Conservation (phyloP, 2,797 vertebrate genomes). For the Amniataba percoides region DNA sequence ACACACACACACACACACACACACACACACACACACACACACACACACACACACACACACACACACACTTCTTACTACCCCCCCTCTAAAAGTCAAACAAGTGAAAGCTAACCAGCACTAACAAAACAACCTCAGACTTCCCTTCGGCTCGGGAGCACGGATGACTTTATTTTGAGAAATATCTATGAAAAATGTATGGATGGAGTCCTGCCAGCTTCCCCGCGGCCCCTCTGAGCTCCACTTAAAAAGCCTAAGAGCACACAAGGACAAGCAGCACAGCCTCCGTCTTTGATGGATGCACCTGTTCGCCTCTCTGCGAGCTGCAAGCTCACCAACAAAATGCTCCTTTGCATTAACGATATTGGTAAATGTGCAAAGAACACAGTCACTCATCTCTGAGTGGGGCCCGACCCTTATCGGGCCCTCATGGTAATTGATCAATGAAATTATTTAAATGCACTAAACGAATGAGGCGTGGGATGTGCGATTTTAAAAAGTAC, state of each 20-base stretch:
- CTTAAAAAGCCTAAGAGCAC: conserved; percentile 65
- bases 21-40: conserved; percentile 24
- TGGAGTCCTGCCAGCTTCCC: conserved; percentile 58
- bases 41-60: conserved; percentile 19
- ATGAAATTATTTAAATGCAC: conserved; percentile 22
- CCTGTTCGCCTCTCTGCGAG: conserved; percentile 30
- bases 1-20: conserved; percentile 29
- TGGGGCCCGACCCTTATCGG: not conserved
- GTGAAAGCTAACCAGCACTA: conserved; percentile 25
- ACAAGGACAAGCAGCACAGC: conserved; percentile 60
- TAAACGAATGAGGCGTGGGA: not conserved
- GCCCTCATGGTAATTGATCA: conserved; percentile 5
- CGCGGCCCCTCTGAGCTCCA: conserved; percentile 51
- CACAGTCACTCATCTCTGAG: conserved; percentile 7
- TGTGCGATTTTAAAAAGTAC: conserved; percentile 15
- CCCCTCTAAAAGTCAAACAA: conserved; percentile 33
- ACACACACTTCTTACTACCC: conserved; percentile 15
- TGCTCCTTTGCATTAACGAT: conserved; percentile 46
- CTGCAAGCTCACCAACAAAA: conserved; percentile 45
- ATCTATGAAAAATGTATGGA: conserved; percentile 79
- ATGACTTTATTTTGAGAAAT: conserved; percentile 75
- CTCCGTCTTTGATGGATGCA: conserved; percentile 61
- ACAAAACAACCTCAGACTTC: conserved; percentile 50
- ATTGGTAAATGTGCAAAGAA: conserved; percentile 40
- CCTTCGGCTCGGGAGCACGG: conserved; percentile 30